A percentile compares a stretch with the other conserved stretches of the same genome.
Conservation (phyloP, 2,797 vertebrate species). For the Chelonia mydas region DNA sequence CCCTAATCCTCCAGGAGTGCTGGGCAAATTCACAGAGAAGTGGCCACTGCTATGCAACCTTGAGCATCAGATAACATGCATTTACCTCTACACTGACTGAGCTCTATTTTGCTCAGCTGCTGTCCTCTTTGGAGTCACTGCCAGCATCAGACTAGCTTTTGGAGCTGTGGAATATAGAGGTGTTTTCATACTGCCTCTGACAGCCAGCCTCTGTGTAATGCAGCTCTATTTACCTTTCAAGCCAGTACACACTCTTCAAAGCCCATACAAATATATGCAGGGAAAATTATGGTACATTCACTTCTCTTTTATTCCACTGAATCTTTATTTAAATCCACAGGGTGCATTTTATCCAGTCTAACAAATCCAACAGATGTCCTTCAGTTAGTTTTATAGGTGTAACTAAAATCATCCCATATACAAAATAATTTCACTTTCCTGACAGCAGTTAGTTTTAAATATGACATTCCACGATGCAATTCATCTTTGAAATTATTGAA, state of each 20-base stretch:
- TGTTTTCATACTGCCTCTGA: not conserved
- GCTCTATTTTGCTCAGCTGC: not conserved
- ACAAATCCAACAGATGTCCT: not conserved
- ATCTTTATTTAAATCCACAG: not conserved
- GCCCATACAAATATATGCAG: not conserved
- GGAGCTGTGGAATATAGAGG: not conserved
- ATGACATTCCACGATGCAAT: not conserved
- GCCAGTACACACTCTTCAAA: not conserved
- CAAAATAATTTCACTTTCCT: not conserved
- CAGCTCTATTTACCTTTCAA: slow-evolving; percentile 2
- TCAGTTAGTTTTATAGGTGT: not conserved
- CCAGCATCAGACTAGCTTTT: not conserved
- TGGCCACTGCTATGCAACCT: not conserved
- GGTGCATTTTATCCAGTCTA: not conserved
- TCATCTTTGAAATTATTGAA: not conserved
- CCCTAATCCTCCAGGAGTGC: not conserved
- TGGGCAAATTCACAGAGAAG: not conserved
- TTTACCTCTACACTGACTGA: not conserved
- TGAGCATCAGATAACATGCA: not conserved
- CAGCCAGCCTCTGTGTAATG: not conserved
- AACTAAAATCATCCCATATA: not conserved
- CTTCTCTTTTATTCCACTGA: not conserved
- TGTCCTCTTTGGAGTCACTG: not conserved
- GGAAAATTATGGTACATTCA: not conserved
- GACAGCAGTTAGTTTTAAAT: not conserved